These are phyloP conservation scores for Nothoprocta perdicaria DNA, from an alignment of 2,113 vertebrate genomes.

Conservation along the genomic window DNA sequence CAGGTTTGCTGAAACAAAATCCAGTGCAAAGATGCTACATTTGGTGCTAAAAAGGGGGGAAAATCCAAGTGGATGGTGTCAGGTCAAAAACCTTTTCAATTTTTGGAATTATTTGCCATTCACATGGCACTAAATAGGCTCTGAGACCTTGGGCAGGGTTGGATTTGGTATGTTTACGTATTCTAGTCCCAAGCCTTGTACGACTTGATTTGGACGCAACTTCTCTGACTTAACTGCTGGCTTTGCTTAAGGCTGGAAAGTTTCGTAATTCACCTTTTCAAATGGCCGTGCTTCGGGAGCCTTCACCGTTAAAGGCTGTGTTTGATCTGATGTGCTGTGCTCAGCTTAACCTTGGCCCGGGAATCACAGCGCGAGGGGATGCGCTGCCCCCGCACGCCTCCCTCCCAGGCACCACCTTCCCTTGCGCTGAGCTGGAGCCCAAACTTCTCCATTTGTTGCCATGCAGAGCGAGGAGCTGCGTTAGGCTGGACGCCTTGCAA, in stretches of 20 bases:
- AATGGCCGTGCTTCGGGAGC: slow-evolving; percentile 46
- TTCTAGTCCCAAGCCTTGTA: background rate
- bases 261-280: slow-evolving; percentile 51
- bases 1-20: background rate
- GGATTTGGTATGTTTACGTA: background rate
- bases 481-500: background rate
- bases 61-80: background rate
- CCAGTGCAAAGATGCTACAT: rapidly evolving
- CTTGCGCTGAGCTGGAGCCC: background rate
- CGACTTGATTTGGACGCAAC: background rate
- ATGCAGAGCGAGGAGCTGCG: background rate
- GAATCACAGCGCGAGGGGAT: background rate
- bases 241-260: slow-evolving; percentile 54
- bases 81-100: background rate
- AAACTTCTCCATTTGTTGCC: background rate
- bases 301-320: background rate
- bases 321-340: slow-evolving; percentile 31
- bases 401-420: background rate
- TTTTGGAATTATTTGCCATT: background rate
- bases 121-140: background rate
- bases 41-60: background rate
- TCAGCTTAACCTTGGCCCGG: background rate
- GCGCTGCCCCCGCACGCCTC: background rate
- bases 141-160: background rate
- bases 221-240: slow-evolving; percentile 15